Evolutionary conservation across 2,888 invertebrate species (phyloP).

Genomic region (Latrodectus elegans): DNA sequence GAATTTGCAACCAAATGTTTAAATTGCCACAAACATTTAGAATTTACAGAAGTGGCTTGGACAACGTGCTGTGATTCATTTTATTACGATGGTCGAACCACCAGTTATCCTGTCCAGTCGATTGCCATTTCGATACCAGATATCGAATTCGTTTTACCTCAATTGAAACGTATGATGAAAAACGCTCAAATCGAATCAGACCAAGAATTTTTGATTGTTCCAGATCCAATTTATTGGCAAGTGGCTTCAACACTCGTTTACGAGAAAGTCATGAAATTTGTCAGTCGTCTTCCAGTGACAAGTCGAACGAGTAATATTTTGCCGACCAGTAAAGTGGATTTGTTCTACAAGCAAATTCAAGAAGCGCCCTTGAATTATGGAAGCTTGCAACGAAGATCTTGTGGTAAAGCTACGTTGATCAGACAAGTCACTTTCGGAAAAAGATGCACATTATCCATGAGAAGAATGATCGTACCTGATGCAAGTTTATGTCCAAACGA

Average conservation of each 20-base stretch:
- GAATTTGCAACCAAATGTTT: neutral
- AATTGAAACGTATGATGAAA: neutral
- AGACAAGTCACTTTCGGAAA: neutral
- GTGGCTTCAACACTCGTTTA: constrained; percentile 7
- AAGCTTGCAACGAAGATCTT: neutral
- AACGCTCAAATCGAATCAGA: neutral
- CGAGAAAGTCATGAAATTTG: constrained; percentile 18
- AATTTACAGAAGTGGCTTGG: neutral
- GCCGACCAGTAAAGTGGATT: neutral
- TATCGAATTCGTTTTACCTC: neutral
- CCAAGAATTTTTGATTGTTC: constrained; percentile 25
- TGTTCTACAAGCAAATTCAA: constrained; percentile 7
- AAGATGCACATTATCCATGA: neutral
- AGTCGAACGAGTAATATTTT: neutral
- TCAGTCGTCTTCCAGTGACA: neutral
- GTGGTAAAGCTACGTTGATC: constrained; percentile 5
- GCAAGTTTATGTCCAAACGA: neutral
- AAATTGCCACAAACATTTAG: neutral
- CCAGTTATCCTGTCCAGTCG: neutral
- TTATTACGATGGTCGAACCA: neutral
- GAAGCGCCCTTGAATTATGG: constrained; percentile 8
- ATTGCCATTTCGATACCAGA: neutral
- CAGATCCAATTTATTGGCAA: constrained; percentile 42
- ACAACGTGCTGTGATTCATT: neutral
- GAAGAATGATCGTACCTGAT: constrained; percentile 10